Evolutionary conservation across 2,888 invertebrate species (phyloP).

Genomic region (Lithophane socia): DNA sequence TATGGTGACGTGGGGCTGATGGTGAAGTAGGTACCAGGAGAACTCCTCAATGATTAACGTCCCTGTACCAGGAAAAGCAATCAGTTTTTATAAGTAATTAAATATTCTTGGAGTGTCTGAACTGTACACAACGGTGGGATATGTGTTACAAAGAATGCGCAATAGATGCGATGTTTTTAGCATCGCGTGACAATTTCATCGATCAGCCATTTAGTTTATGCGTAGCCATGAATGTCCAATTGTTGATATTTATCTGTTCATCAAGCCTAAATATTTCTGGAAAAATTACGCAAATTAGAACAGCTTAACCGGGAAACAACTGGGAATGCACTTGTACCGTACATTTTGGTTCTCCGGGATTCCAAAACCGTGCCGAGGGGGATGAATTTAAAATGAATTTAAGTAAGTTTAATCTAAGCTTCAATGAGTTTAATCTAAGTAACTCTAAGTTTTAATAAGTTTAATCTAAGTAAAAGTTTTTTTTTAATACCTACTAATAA

Average conservation of each 20-base stretch:
- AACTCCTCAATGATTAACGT: no score
- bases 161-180: background rate
- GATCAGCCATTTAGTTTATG: constrained; percentile 7
- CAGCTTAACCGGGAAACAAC: background rate
- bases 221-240: background rate
- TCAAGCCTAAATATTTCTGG: background rate
- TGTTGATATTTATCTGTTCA: background rate
- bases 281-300: constrained; percentile 1
- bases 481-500: no score
- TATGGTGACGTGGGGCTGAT: no score
- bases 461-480: background rate
- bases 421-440: no score
- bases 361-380: no score
- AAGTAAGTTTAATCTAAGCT: no score
- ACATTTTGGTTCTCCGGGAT: no score
- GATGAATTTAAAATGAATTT: no score
- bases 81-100: no score
- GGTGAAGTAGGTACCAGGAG: no score
- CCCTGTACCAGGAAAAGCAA: no score
- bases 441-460: background rate
- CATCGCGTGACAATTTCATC: constrained; percentile 31
- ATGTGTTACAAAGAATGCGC: background rate
- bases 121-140: background rate
- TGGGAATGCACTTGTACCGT: no score
- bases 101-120: background rate